A percentile compares a stretch with the other conserved stretches of the same genome.
Evolutionary conservation across 2,888 invertebrate species (phyloP).

Genomic region (Aethes cnicana): DNA sequence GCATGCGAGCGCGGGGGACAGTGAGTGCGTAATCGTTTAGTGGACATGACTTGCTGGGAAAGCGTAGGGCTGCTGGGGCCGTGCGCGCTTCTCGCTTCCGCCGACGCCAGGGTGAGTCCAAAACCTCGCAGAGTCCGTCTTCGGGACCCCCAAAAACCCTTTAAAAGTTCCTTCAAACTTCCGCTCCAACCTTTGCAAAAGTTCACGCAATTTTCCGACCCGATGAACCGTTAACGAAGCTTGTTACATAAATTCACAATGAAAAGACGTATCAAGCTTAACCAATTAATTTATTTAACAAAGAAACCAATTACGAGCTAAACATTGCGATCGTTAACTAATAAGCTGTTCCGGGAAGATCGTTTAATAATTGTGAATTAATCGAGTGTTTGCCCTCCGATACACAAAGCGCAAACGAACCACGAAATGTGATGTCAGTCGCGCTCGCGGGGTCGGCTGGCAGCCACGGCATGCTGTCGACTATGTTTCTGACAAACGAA

Average conservation of each 20-base stretch:
- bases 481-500: slow-evolving; percentile 68
- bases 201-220: slow-evolving; percentile 42
- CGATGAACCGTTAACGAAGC: slow-evolving; percentile 35
- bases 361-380: not conserved
- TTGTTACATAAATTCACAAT: slow-evolving; percentile 3
- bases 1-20: slow-evolving; percentile 47
- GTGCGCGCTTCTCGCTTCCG: slow-evolving; percentile 76
- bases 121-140: slow-evolving; percentile 36
- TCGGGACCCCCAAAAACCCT: slow-evolving; percentile 36
- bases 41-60: slow-evolving; percentile 81
- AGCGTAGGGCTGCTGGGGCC: slow-evolving; percentile 79
- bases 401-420: slow-evolving; percentile 2
- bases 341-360: slow-evolving; percentile 13
- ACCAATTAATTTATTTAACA: slow-evolving; percentile 6
- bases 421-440: slow-evolving; percentile 33
- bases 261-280: not conserved
- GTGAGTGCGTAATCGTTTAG: slow-evolving; percentile 46
- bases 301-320: slow-evolving; percentile 13
- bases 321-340: slow-evolving; percentile 18
- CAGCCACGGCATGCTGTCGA: slow-evolving; percentile 59
- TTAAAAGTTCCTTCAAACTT: slow-evolving; percentile 34
- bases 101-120: slow-evolving; percentile 76
- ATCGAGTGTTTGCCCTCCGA: not conserved
- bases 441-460: slow-evolving; percentile 33
- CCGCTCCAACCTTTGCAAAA: slow-evolving; percentile 35